Conservation (phyloP, 2,888 invertebrate species). For the Xestia ashworthii region DNA sequence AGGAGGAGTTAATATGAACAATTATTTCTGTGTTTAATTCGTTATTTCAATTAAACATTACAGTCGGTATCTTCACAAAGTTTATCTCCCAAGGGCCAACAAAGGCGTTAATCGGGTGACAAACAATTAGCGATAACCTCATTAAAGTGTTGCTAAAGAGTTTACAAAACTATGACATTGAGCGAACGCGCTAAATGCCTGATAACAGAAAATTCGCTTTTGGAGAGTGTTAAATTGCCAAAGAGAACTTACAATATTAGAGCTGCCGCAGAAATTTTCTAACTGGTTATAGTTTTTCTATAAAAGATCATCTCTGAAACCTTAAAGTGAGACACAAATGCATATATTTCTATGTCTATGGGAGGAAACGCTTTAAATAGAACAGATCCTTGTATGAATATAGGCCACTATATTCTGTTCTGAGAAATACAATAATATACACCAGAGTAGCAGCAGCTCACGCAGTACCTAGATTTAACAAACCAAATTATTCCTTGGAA, state of each 20-base stretch:
- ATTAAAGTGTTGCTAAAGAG: constrained; percentile 72
- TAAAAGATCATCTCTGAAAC: not conserved
- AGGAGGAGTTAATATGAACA: not conserved
- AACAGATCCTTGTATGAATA: constrained; percentile 44
- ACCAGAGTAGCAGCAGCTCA: not conserved
- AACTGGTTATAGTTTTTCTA: not conserved
- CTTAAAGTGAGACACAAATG: not conserved
- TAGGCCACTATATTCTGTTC: constrained; percentile 47
- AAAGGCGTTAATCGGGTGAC: constrained; percentile 71
- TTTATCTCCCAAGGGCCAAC: constrained; percentile 66
- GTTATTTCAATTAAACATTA: constrained; percentile 29
- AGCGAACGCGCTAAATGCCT: constrained; percentile 24
- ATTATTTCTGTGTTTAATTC: not conserved
- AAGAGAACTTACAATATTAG: not conserved
- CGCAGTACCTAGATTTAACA: not conserved
- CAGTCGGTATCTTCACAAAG: constrained; percentile 29
- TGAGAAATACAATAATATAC: constrained; percentile 38
- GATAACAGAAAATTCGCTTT: constrained; percentile 26
- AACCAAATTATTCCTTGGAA: constrained; percentile 21
- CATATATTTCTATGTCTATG: not conserved
- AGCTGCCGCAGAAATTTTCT: not conserved
- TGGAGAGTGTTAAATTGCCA: not conserved
- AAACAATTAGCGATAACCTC: constrained; percentile 79
- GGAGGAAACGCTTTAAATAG: constrained; percentile 7
- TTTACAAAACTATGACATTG: constrained; percentile 59